Evolutionary conservation across 2,797 vertebrate species (phyloP).

Genomic region (Anisognathus igniventris): DNA sequence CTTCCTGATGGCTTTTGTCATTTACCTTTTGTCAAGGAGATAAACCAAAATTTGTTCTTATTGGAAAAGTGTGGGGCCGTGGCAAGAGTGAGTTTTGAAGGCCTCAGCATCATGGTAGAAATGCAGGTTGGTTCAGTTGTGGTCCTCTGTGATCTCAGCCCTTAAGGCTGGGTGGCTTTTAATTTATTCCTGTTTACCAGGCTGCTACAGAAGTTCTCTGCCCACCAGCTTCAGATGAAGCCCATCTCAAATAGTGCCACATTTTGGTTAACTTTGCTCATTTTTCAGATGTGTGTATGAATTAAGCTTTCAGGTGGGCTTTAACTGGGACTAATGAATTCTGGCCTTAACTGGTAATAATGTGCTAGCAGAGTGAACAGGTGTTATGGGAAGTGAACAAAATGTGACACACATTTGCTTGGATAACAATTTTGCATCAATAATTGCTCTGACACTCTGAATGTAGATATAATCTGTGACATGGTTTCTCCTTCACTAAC

Average conservation of each 20-base stretch:
- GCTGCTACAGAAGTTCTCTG: not conserved
- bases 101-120: rapidly evolving
- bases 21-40: not conserved
- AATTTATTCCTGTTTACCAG: not conserved
- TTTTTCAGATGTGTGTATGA: not conserved
- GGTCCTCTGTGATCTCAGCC: not conserved
- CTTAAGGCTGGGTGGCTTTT: not conserved
- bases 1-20: not conserved
- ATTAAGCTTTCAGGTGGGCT: conserved; percentile 12
- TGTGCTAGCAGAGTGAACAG: conserved; percentile 11
- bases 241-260: not conserved
- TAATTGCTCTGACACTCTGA: conserved; percentile 58
- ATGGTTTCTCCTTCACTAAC: conserved; percentile 63
- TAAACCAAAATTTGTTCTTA: not conserved
- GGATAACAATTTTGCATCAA: conserved; percentile 47
- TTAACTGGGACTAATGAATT: conserved; percentile 37
- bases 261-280: not conserved
- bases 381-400: conserved; percentile 46
- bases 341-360: conserved; percentile 39
- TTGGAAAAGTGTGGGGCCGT: not conserved
- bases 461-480: conserved; percentile 63
- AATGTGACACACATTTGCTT: conserved; percentile 23
- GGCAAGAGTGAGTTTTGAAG: not conserved
- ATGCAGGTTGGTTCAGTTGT: not conserved
- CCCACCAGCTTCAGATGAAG: not conserved